Base-by-base conservation (phyloP, 2,888 invertebrate species). In the Busseola fusca region DNA sequence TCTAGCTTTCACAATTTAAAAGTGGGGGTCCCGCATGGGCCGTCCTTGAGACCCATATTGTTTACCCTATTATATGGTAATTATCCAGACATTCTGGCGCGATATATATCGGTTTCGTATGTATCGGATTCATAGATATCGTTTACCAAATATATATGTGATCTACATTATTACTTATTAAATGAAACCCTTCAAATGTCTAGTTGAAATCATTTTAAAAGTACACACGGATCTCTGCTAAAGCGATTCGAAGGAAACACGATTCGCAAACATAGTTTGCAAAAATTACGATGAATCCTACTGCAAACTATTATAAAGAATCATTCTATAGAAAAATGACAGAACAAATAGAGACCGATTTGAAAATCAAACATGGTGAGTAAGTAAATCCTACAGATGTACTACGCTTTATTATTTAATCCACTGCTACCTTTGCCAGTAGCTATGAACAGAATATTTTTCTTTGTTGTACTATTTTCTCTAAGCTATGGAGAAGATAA, bases 401-500 rank as follows among this genome's bases (percentile, higher is more conserved):
- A 50, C n/a, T 45, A 16, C 10, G 52, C 12, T 73, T 40, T 45
- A 60, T 18, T 57, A 48, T 72, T 75, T 60, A 59, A 62, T 66
- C 2, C 0, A 21, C 45, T 60, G 34, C 16, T 45, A 18, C 59
- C 54, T 14, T 34, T 3, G 5, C 3, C 9, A 27, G 37, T 42
- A 57, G 72, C 68, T 7, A 87, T 85, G 87, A 82, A 64, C 54
- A 63, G 18, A 9, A 18, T 81, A 40, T 65, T 80, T 34, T 30
- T 85, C 4, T 45, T 79, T 16, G 21, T 67, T 48, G 54, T 87
- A 64, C 78, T 84, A 60, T 74, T 82, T 66, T 71, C 62, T 60
- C 12, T 83, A 37, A 81, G 80, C 45, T 69, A 86, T 80, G 89
- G 87, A 54, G 75, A 88, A 65, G 69, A 87, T 62, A 77, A 80